Base-by-base conservation (phyloP, 2,113 vertebrate genomes). In the Rynchops niger region DNA sequence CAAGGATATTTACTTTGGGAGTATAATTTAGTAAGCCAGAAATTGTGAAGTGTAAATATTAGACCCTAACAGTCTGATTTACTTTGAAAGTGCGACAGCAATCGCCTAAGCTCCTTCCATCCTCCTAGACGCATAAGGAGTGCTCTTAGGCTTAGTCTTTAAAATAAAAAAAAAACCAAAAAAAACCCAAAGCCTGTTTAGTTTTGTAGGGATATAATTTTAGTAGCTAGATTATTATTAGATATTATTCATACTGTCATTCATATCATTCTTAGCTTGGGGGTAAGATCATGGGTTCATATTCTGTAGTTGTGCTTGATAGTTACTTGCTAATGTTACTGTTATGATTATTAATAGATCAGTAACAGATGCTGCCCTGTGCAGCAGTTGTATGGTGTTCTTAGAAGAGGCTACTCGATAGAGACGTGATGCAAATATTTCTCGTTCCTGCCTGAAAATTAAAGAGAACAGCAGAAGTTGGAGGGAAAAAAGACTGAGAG, bases 1-100 rank as follows among this genome's bases (percentile, higher is more conserved):
- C 76, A 90, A 36, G 71, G 45, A 43, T 81, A 88, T 65, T 93
- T 88, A 62, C 70, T 86, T 89, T 53, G 80, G 65, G n/a, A 69
- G 7, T 65, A 59, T 43, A 82, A 67, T 79, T 74, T 70, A 66
- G 18, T 42, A 43, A 85, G 55, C 12, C n/a, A 86, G 23, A 88
- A 93, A 63, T 20, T 66, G 18, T 70, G 32, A 93, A 88, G 92
- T 71, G 27, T 30, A 70, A 88, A 49, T 80, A 80, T 66, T 73
- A 34, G 4, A 70, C 12, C 14, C 34, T 74, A 80, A 62, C 11
- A 76, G 34, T 56, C 38, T 84, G 52, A 82, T 86, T 79, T 92
- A 58, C 40, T 91, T 86, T 58, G 12, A 85, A 76, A 34, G 29
- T 26, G 47, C 32, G 15, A 85, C 45, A 91, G 38, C 55, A 92